These are phyloP conservation scores for Aquatica leii DNA, from an alignment of 2,888 invertebrate genomes.

Conservation along the genomic window DNA sequence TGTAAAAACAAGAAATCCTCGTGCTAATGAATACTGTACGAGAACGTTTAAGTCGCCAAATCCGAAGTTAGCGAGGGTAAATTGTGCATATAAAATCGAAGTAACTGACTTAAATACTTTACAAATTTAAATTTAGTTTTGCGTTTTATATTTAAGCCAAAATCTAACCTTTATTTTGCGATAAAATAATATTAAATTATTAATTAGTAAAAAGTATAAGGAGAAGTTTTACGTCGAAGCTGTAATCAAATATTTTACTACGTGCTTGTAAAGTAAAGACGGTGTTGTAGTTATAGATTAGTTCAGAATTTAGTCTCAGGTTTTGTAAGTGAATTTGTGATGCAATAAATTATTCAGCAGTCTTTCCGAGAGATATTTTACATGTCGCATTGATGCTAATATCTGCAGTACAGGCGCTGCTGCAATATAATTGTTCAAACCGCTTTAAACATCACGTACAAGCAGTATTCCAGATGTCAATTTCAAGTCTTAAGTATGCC, in stretches of 20 bases:
- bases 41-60: slow-evolving; percentile 21
- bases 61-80: slow-evolving; percentile 16
- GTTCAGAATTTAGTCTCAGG: not conserved
- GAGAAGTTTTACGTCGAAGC: too few species aligned
- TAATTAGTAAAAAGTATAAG: too few species aligned
- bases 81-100: slow-evolving; percentile 16
- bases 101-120: slow-evolving; percentile 17
- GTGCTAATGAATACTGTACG: slow-evolving; percentile 22
- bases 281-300: slow-evolving; percentile 4
- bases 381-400: too few species aligned
- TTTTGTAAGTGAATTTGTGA: too few species aligned
- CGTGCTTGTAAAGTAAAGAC: not conserved
- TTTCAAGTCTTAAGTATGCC: too few species aligned
- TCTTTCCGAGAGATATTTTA: too few species aligned
- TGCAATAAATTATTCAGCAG: too few species aligned
- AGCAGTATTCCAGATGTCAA: too few species aligned
- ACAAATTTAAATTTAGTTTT: slow-evolving; percentile 11
- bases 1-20: slow-evolving; percentile 20
- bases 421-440: too few species aligned
- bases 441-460: too few species aligned
- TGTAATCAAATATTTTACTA: too few species aligned
- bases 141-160: slow-evolving; percentile 1
- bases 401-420: too few species aligned
- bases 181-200: not conserved
- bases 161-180: not conserved